Evolutionary conservation across 2,888 invertebrate genomes (phyloP), one percentile per base, ranked within the genome.

Genomic region (Drosophila stalkeri): DNA sequence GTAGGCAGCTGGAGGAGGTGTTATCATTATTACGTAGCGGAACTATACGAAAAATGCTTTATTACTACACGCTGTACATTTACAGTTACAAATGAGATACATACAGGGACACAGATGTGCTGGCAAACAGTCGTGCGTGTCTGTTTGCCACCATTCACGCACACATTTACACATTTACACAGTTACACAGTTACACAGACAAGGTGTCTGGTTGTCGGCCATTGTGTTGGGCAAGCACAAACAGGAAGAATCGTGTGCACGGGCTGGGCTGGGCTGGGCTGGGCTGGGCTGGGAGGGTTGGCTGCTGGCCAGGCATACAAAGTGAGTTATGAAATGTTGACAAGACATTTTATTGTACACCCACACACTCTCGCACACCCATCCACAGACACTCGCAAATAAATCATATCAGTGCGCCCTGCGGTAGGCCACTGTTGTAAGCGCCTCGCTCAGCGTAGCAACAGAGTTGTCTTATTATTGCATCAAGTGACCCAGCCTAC

Each of bases 311-410:
- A 54, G 60, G 69, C 81, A 77, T 70, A 80, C 73, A 86, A 84
- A 89, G 85, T 85, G 88, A 85, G 88, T 85, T 89, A 87, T 85
- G 90, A 85, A 89, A 85, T 89, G 85, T 85, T 85, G 85, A 85
- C 89, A 85, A 85, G 85, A 89, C 88, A 89, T 89, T 85, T 85
- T 85, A 85, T 85, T 85, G 79, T 73, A 75, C 57, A 51, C 63
- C 56, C 68, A 60, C 18, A 35, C 16, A 54, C 59, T 31, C 51
- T 23, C 20, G 14, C 44, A 27, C 43, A 39, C 39, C 57, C n/a
- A 51, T 27, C 43, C 39, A 18, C 37, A 33, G 20, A 35, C 23
- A 37, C 23, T 39, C 35, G 16, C 35, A 57, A 23, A 72, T 86
- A 86, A 83, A 80, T 86, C 78, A 86, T 66, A 43, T 35, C 63